Base-by-base conservation (phyloP, 1,140 invertebrate genomes). In the Triops longicaudatus region DNA sequence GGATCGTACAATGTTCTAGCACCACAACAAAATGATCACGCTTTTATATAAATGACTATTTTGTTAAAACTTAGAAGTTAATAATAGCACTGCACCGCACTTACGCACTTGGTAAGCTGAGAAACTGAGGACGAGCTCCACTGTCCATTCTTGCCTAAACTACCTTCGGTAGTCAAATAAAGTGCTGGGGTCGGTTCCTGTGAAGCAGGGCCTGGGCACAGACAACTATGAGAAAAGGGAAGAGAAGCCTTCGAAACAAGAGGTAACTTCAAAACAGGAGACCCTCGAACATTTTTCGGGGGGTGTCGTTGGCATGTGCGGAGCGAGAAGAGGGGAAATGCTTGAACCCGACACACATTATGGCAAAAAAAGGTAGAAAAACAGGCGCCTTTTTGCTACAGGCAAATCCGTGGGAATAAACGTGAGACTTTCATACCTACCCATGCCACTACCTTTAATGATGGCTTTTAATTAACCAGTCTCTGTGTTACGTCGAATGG, bases 131-230 rank as follows among this genome's bases (percentile, higher is more conserved):
- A 63, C 14, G 50, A 63, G 2, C 50, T 10, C 22, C 10, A 63
- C 50, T 63, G 50, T 63, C 50, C 50, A 63, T 63, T 63, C 50
- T 63, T 63, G 14, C 50, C 50, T 63, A 63, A 63, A 63, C 50
- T 63, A 63, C 50, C 50, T 63, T 63, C 50, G 50, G 50, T 63
- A 63, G 50, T 63, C 50, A 63, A 63, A 63, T 63, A 63, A 63
- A 12, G 50, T 63, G 50, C 50, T 14, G 10, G 17, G 17, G 17
- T 63, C 50, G 22, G 50, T 63, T 63, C 50, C 17, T 22, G 10
- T n/a, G 50, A 22, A 37, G 31, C 2, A 37, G 31, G 31, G 31
- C 31, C 31, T 37, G 31, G 31, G 31, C 31, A 37, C 7, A 37
- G 50, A 5, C 50, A 63, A 12, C 10, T 22, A 17, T 17, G 50